A percentile compares a stretch with the other conserved stretches of the same genome.
phyloP scores from a whole-genome alignment of 2,888 invertebrate species.

The Furcula furcula region DNA sequence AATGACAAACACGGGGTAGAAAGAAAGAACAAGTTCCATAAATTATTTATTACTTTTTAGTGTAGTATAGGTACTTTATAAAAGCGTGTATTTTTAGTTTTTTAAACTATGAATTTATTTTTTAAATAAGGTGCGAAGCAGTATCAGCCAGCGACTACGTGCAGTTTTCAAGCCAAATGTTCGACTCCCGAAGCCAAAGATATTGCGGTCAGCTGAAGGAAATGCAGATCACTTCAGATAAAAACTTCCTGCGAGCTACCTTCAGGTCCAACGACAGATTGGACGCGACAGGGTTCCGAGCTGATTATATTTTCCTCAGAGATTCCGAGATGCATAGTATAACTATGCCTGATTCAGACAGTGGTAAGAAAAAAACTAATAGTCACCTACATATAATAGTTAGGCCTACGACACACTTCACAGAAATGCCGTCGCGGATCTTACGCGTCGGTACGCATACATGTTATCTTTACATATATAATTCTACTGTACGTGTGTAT shows the following conservation, averaged over 20 bases:
- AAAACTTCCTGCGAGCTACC: constrained; percentile 94
- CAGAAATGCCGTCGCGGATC: too few species aligned
- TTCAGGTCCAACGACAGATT: constrained; percentile 96
- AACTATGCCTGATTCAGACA: constrained; percentile 54
- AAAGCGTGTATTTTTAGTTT: too few species aligned
- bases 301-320: constrained; percentile 91
- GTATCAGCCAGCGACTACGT: constrained; percentile 96
- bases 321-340: constrained; percentile 83
- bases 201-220: constrained; percentile 92
- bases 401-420: too few species aligned
- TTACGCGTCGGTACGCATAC: too few species aligned
- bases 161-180: constrained; percentile 96
- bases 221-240: constrained; percentile 91
- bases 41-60: too few species aligned
- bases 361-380: constrained; percentile 43
- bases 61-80: too few species aligned
- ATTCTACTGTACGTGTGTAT: too few species aligned
- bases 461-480: too few species aligned
- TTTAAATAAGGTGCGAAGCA: constrained; percentile 94
- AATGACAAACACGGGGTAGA: too few species aligned
- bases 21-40: too few species aligned
- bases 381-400: too few species aligned
- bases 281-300: constrained; percentile 96
- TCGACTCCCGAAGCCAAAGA: constrained; percentile 89
- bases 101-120: too few species aligned